Percentiles rank a stretch among this genome's conserved stretches.
phyloP scores from a whole-genome alignment of 2,113 vertebrate genomes.

The Hypocryptadius cinnamomeus region DNA sequence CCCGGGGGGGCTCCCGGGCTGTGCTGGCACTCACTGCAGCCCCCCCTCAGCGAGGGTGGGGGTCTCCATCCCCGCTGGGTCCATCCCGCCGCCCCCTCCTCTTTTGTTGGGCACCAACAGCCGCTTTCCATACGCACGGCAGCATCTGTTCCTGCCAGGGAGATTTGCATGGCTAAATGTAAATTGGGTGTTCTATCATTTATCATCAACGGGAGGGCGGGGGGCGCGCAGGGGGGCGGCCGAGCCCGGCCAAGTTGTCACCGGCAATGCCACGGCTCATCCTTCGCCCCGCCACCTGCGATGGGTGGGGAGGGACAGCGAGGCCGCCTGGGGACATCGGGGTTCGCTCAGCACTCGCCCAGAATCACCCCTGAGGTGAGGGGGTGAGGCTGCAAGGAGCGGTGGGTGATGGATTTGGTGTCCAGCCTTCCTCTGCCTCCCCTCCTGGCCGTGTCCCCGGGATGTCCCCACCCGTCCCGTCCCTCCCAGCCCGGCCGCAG shows the following conservation, averaged over 20 bases:
- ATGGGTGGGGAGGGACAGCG: not conserved
- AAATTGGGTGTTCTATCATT: conserved; percentile 46
- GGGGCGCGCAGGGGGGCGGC: not conserved
- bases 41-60: not conserved
- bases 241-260: not conserved
- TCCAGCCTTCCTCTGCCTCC: not conserved
- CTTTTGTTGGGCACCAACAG: conserved; percentile 30
- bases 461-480: not conserved
- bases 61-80: not conserved
- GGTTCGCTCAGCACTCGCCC: not conserved
- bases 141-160: conserved; percentile 55
- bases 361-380: not conserved
- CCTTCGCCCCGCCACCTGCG: not conserved
- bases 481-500: not conserved
- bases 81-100: not conserved
- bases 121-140: conserved; percentile 42
- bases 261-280: not conserved
- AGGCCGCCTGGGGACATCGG: not conserved
- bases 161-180: conserved; percentile 61
- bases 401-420: too few species aligned
- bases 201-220: conserved; percentile 9
- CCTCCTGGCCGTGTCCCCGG: not conserved
- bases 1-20: not conserved
- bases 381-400: not conserved
- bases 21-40: not conserved